Evolutionary conservation across 2,797 vertebrate genomes (phyloP), one percentile per base, ranked within the genome.

Genomic region (Anguilla obscura): DNA sequence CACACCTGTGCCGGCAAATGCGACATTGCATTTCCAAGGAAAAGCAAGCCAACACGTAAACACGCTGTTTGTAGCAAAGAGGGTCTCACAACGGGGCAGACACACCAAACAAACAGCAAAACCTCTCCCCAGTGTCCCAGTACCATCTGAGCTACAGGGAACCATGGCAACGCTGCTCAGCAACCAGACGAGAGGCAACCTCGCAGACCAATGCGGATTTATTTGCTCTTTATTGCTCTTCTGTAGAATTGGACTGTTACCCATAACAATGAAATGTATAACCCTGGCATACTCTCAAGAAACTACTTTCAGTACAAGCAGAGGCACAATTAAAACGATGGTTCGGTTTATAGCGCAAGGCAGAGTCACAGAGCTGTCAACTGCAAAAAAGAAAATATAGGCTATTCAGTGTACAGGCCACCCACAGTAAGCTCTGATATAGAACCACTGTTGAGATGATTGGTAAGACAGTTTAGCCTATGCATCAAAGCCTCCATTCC

Each of bases 101-200:
- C 45, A 50, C 79, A 48, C 40, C 7, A 9, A 50, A 82, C 40
- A 82, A 30, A 10, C 79, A 50, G 79, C 1, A 50, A 82, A 21
- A 50, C 45, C 27, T 10, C 40, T 48, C 79, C 79, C 79, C 45
- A 1, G 79, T 82, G 79, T 3, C 79, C 40, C 24, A 82, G 79
- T 50, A 24, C 79, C 50, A 21, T 82, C 79, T 82, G 79, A 8
- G 16, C 45, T 45, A 12, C 79, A 50, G 45, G 18, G 24, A 82
- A 12, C 45, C 79, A 82, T 82, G 79, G 79, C 18, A 82, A 82
- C 79, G 27, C 45, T 82, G 40, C 79, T 50, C 40, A n/a, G 79
- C 79, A 82, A 82, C 79, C 45, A 82, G 18, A 24, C 40, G n/a
- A 79, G 45, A 82, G 24, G 40, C 79, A 24, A n/a, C 45, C 40